phyloP scores from a whole-genome alignment of 2,797 vertebrate genomes.

The Manis crassicaudata region DNA sequence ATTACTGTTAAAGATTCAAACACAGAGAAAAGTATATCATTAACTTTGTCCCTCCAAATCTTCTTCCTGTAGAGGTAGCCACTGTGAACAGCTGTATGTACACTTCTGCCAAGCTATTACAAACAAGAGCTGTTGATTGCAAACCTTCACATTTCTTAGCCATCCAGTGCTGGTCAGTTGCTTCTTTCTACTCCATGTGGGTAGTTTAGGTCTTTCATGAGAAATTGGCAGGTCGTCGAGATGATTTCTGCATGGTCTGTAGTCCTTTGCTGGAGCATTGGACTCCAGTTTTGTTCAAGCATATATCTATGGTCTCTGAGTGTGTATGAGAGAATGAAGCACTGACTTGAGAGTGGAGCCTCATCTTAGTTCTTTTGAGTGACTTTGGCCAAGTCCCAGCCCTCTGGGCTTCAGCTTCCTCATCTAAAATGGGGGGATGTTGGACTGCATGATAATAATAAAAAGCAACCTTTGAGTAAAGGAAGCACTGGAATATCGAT shows the following conservation, averaged over 20 bases:
- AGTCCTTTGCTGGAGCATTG: not conserved
- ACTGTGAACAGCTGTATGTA: not conserved
- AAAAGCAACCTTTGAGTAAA: conserved; percentile 6
- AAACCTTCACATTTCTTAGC: not conserved
- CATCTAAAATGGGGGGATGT: not conserved
- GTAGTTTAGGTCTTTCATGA: not conserved
- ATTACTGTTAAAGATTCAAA: not conserved
- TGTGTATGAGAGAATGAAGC: not conserved
- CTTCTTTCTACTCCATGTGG: not conserved
- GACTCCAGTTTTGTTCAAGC: conserved; percentile 30
- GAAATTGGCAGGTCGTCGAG: not conserved
- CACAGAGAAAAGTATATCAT: not conserved
- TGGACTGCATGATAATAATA: not conserved
- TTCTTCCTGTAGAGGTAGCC: not conserved
- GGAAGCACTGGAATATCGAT: not conserved
- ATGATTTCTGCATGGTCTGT: not conserved
- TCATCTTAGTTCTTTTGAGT: not conserved
- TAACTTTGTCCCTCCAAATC: not conserved
- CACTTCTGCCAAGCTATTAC: not conserved
- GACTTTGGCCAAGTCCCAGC: not conserved
- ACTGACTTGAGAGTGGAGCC: not conserved
- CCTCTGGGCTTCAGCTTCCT: not conserved
- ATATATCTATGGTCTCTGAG: not conserved
- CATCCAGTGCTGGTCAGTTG: not conserved
- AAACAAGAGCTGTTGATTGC: not conserved